phyloP scores from a whole-genome alignment of 53 echinoderm and acorn worm genomes.

The Hippasteria phrygiana region DNA sequence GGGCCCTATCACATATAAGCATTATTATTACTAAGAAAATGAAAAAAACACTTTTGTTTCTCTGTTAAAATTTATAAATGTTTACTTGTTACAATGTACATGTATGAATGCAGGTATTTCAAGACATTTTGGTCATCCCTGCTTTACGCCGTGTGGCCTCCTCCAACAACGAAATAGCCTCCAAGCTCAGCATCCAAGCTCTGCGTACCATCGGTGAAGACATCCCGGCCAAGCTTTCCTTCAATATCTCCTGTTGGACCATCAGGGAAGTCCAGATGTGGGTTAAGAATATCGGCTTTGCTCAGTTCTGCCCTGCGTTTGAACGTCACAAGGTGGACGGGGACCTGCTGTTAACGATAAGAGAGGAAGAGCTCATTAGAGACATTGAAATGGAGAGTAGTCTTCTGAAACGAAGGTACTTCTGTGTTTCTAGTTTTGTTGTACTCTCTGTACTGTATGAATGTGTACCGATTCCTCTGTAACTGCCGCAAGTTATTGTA shows the following conservation, averaged over 20 bases:
- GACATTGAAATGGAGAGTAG: conserved; percentile 93
- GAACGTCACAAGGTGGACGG: conserved; percentile 94
- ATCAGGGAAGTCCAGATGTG: conserved; percentile 94
- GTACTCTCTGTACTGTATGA: not conserved
- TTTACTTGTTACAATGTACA: not conserved
- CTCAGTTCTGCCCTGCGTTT: conserved; percentile 76
- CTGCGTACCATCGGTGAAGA: conserved; percentile 92
- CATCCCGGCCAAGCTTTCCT: conserved; percentile 90
- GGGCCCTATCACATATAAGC: too few species aligned
- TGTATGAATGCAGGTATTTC: conserved; percentile 78
- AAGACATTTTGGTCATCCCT: conserved; percentile 83
- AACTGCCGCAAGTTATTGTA: too few species aligned
- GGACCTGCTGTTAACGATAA: conserved; percentile 91
- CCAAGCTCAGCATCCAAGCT: conserved; percentile 90
- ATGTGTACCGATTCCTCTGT: too few species aligned
- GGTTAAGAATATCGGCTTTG: conserved; percentile 92
- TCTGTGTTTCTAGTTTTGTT: not conserved
- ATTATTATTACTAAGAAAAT: too few species aligned
- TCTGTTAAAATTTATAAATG: too few species aligned
- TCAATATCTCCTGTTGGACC: conserved; percentile 96
- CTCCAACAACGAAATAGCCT: conserved; percentile 96
- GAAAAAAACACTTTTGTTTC: too few species aligned
- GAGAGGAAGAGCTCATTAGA: conserved; percentile 79
- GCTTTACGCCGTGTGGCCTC: conserved; percentile 86
- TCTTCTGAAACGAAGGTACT: conserved; percentile 87